Conservation (phyloP, 2,797 vertebrate species). For the Anabas testudineus region DNA sequence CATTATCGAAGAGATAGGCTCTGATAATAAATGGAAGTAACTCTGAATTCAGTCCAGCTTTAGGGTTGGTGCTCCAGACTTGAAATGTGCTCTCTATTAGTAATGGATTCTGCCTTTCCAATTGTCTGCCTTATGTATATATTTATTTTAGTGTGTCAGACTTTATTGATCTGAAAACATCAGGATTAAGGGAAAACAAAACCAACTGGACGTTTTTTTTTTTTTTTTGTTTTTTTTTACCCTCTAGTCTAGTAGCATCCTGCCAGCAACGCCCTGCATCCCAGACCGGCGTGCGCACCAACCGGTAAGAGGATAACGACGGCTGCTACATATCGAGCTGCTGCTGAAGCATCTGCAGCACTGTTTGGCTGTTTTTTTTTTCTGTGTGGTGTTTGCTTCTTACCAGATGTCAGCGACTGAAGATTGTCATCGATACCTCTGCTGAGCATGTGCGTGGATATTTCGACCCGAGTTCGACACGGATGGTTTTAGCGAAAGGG, state of each 20-base stretch:
- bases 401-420: constrained; percentile 39
- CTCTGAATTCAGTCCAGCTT: constrained; percentile 24
- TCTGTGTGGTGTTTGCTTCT: constrained; percentile 30
- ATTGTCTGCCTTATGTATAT: neutral
- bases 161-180: neutral
- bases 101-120: neutral
- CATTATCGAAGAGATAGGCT: neutral
- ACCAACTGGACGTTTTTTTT: constrained; percentile 6
- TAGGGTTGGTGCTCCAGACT: neutral
- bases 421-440: constrained; percentile 11
- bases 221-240: too few relatives aligned
- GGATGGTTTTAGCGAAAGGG: constrained; percentile 49
- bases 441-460: constrained; percentile 43
- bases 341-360: constrained; percentile 70
- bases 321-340: constrained; percentile 67
- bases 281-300: constrained; percentile 74
- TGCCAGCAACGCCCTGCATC: constrained; percentile 84
- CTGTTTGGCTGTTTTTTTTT: too few relatives aligned
- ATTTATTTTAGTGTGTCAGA: neutral
- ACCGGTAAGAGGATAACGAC: constrained; percentile 60
- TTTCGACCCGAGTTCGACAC: constrained; percentile 24
- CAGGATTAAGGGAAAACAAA: constrained; percentile 13
- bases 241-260: constrained; percentile 63
- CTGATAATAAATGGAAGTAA: constrained; percentile 4
- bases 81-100: neutral